Conservation (phyloP, 2,888 invertebrate genomes). For the Lasioglossum figueresi region DNA sequence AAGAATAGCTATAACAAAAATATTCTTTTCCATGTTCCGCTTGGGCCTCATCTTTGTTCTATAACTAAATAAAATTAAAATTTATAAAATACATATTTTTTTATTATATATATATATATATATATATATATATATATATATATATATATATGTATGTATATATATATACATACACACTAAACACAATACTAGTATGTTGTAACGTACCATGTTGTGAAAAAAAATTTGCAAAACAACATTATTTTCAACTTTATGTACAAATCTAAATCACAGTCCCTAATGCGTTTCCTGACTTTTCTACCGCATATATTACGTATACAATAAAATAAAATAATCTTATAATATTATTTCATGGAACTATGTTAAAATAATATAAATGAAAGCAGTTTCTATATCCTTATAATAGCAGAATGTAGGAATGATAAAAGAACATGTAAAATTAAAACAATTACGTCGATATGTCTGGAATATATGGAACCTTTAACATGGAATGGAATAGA, state of each 20-base stretch:
- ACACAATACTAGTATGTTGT: slow-evolving; percentile 44
- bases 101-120: slow-evolving; percentile 23
- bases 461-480: slow-evolving; percentile 43
- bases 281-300: slow-evolving; percentile 41
- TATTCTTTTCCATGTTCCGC: slow-evolving; percentile 14
- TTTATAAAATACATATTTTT: slow-evolving; percentile 51
- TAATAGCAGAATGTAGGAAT: slow-evolving; percentile 19
- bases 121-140: slow-evolving; percentile 12
- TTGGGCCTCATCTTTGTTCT: slow-evolving; percentile 26
- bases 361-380: slow-evolving; percentile 22
- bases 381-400: slow-evolving; percentile 14
- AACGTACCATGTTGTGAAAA: slow-evolving; percentile 38
- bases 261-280: slow-evolving; percentile 72
- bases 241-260: slow-evolving; percentile 72
- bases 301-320: slow-evolving; percentile 11
- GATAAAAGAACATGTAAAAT: slow-evolving; percentile 35
- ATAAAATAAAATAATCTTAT: slow-evolving; percentile 29
- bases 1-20: slow-evolving; percentile 40
- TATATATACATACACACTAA: slow-evolving; percentile 26
- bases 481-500: slow-evolving; percentile 35
- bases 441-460: slow-evolving; percentile 43
- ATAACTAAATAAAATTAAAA: slow-evolving; percentile 46
- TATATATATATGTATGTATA: background rate
- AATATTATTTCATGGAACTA: slow-evolving; percentile 24
- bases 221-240: slow-evolving; percentile 62